phyloP scores from a whole-genome alignment of 2,888 invertebrate genomes.

The Smittia sp. region DNA sequence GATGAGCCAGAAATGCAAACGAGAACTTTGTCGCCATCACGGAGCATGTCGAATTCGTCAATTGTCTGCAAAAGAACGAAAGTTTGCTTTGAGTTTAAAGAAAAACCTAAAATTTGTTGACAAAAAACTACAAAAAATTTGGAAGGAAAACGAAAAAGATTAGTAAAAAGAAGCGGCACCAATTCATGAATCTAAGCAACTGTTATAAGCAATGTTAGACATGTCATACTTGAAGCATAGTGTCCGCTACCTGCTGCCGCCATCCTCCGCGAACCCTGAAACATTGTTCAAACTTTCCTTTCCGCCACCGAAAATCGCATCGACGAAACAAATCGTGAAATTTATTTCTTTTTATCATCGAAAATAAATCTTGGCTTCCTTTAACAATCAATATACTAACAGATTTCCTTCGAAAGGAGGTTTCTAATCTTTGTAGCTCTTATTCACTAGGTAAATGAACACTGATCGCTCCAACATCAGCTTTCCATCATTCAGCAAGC shows the following conservation, averaged over 20 bases:
- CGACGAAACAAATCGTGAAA: neutral
- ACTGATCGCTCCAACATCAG: too few species aligned
- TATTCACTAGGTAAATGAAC: too few species aligned
- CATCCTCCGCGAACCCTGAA: neutral
- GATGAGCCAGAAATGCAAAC: conserved; percentile 83
- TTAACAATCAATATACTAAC: neutral
- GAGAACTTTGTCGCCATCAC: conserved; percentile 76
- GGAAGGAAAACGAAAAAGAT: neutral
- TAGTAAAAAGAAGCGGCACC: neutral
- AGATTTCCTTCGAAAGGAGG: too few species aligned
- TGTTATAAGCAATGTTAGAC: neutral
- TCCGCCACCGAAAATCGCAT: neutral
- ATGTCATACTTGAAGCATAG: too few species aligned
- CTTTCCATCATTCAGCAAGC: too few species aligned
- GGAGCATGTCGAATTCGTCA: conserved; percentile 79
- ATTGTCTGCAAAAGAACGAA: conserved; percentile 59
- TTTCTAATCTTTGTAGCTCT: too few species aligned
- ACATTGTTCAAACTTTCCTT: neutral
- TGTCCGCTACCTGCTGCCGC: neutral
- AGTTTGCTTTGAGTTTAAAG: neutral
- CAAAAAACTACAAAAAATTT: conserved; percentile 7
- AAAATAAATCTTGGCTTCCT: neutral
- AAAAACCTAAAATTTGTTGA: neutral
- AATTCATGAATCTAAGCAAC: neutral
- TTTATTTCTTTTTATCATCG: neutral